phyloP scores from a whole-genome alignment of 1,140 invertebrate genomes.

The Aleiodes sp. region DNA sequence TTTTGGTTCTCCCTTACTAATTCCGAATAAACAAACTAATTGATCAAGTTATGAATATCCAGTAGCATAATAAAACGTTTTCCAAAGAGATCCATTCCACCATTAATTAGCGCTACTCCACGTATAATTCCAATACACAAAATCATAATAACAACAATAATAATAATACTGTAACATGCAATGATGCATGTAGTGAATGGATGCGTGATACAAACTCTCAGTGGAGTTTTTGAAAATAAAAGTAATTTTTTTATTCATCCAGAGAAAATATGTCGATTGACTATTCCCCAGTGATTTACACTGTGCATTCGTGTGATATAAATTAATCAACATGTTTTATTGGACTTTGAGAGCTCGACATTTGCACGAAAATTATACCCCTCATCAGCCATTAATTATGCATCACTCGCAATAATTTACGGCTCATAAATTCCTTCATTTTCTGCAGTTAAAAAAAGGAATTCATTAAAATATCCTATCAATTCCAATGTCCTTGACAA shows the following conservation, averaged over 20 bases:
- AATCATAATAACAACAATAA: background rate
- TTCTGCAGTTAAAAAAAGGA: too few relatives aligned
- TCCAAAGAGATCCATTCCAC: too few relatives aligned
- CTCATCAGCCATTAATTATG: conserved; percentile 12
- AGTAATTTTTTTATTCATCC: too few relatives aligned
- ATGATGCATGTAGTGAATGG: background rate
- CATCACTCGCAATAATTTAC: background rate
- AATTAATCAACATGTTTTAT: conserved; percentile 7
- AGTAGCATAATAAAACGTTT: too few relatives aligned
- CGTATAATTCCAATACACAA: background rate
- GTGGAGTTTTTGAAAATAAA: background rate
- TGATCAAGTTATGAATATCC: too few relatives aligned
- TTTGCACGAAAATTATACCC: conserved; percentile 11
- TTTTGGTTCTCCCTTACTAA: too few relatives aligned
- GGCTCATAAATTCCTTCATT: background rate
- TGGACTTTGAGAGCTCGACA: conserved; percentile 7
- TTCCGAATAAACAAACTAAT: too few relatives aligned
- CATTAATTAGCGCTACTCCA: background rate
- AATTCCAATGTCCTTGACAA: background rate
- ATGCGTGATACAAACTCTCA: background rate
- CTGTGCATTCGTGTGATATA: conserved; percentile 5
- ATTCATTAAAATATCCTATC: background rate
- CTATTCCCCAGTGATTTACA: conserved; percentile 9
- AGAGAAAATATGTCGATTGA: conserved; percentile 12
- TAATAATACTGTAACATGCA: background rate